Evolutionary conservation across 2,888 invertebrate species (phyloP), one percentile per base, ranked within the genome.

Genomic region (Trichopoda pennipes): DNA sequence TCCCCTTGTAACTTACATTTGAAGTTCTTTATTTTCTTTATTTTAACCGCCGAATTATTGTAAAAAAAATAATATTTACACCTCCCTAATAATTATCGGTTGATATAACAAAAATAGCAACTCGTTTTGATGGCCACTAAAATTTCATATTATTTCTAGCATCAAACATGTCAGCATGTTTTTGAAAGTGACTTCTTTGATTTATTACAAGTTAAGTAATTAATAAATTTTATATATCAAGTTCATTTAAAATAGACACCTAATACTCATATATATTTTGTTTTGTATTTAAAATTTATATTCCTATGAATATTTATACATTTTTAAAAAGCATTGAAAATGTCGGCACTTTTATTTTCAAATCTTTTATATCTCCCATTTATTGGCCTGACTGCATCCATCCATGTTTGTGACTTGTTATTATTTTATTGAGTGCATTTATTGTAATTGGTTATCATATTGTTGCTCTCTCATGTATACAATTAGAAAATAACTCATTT

Each of bases 401-500:
- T 21, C 1, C n/a, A 7, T 21, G 10, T 17, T n/a, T n/a, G 9
- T 21, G 38, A 61, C 16, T 12, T 56, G 42, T 63, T n/a, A n/a
- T 35, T 64, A n/a, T 68, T 23, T 77, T 66, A 78, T 74, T 73
- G 58, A 82, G 77, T 75, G 68, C 73, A 77, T 73, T 83, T 64
- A 49, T 72, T 55, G 61, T 76, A 75, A 51, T 68, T 75, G 82
- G 58, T 83, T 77, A 82, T 80, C 53, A 28, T 79, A 19, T 61
- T 42, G 17, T 53, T 56, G 49, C 42, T 84, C 79, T 80, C 76
- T 76, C 78, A 63, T 81, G 78, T 76, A 73, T 69, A 60, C 84
- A 83, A 84, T 84, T 83, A 84, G 74, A 84, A 66, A 19, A 75
- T 76, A 83, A 83, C 81, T 84, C 73, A 84, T 83, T 84, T 81